Conservation (phyloP, 2,888 invertebrate genomes). For the Scaptodrosophila latifasciaeformis region DNA sequence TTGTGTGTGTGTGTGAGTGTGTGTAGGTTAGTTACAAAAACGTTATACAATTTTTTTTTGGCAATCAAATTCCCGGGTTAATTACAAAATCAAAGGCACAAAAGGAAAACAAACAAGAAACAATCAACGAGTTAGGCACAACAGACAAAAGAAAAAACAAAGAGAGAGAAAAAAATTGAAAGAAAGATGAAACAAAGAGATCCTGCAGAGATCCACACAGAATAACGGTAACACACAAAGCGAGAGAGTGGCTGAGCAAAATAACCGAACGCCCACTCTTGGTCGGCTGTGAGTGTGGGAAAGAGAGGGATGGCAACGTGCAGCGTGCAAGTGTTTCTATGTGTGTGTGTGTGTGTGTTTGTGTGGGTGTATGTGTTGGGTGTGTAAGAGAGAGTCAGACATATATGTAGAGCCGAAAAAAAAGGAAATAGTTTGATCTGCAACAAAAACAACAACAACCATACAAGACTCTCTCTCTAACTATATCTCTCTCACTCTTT, state of each 20-base stretch:
- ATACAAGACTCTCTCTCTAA: too few relatives aligned
- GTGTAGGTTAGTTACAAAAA: constrained; percentile 26
- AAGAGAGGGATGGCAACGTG: constrained; percentile 9
- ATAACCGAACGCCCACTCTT: too few relatives aligned
- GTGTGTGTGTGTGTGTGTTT: too few relatives aligned
- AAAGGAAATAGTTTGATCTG: too few relatives aligned
- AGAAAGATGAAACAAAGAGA: constrained; percentile 16
- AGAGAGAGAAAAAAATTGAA: constrained; percentile 10
- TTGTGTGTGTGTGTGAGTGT: not conserved
- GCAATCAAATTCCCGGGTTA: constrained; percentile 25
- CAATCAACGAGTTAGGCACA: constrained; percentile 7
- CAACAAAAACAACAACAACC: constrained; percentile 21
- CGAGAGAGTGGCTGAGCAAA: not conserved
- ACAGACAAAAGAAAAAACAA: not conserved
- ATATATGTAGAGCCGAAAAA: constrained; percentile 27
- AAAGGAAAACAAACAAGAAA: constrained; percentile 17
- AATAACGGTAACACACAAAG: not conserved
- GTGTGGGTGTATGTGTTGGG: too few relatives aligned
- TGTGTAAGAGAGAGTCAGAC: constrained; percentile 12
- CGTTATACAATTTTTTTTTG: constrained; percentile 2
- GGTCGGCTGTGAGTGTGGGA: too few relatives aligned
- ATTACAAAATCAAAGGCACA: constrained; percentile 30
- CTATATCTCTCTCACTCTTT: too few relatives aligned
- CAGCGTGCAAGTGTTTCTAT: too few relatives aligned
- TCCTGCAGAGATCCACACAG: too few relatives aligned